Evolutionary conservation across 1,140 invertebrate species (phyloP).

Genomic region (Habropoda laboriosa): DNA sequence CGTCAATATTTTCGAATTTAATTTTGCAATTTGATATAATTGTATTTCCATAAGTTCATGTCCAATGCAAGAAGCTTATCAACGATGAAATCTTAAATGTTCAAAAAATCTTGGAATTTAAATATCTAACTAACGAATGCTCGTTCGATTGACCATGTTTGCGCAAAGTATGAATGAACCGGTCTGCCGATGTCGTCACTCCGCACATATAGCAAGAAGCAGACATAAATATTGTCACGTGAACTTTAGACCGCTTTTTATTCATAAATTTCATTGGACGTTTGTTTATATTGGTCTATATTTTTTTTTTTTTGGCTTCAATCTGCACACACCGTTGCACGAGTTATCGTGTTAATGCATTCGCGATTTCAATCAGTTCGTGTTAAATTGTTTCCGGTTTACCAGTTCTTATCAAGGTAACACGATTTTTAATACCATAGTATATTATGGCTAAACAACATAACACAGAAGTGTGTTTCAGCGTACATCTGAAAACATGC

Average conservation of each 20-base stretch:
- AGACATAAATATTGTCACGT: slow-evolving; percentile 3
- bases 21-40: no score
- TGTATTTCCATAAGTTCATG: no score
- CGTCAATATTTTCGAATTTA: no score
- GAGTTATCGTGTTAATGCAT: slow-evolving; percentile 15
- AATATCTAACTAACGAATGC: not conserved
- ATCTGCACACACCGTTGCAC: not conserved
- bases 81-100: no score
- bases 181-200: not conserved
- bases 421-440: not conserved
- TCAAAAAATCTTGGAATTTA: no score
- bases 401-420: not conserved
- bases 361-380: slow-evolving; percentile 14
- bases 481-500: no score
- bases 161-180: slow-evolving; percentile 2
- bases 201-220: not conserved
- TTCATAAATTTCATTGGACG: slow-evolving; percentile 18
- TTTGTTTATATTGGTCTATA: not conserved
- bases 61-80: no score
- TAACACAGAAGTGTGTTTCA: no score
- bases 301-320: not conserved
- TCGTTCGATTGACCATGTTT: not conserved
- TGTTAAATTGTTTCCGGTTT: not conserved
- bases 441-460: not conserved
- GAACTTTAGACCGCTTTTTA: not conserved